These are phyloP conservation scores for Nemurella pictetii DNA, from an alignment of 2,888 invertebrate species.

Conservation along the genomic window DNA sequence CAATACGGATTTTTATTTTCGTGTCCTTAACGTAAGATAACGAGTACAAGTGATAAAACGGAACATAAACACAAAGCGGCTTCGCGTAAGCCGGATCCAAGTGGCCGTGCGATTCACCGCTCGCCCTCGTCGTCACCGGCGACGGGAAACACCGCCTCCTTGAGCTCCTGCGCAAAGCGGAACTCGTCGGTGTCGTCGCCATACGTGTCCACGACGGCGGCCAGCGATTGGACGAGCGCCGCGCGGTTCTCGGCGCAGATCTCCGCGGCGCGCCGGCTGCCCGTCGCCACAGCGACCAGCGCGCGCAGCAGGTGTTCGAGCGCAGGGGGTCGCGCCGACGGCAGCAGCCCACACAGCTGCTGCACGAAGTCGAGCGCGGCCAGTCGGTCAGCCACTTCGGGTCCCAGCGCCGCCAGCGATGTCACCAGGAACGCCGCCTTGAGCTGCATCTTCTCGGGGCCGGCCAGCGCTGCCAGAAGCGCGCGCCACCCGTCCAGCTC, in stretches of 20 bases:
- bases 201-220: constrained; percentile 47
- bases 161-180: not conserved
- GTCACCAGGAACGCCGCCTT: constrained; percentile 75
- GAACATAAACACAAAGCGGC: too few species aligned
- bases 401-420: constrained; percentile 59
- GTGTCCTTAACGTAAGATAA: too few species aligned
- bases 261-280: constrained; percentile 51
- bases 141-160: not conserved
- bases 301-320: constrained; percentile 59
- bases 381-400: constrained; percentile 41
- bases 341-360: constrained; percentile 42
- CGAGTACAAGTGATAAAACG: too few species aligned
- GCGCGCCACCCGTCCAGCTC: constrained; percentile 67
- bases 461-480: constrained; percentile 63
- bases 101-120: not conserved
- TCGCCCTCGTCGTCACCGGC: constrained; percentile 9
- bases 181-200: constrained; percentile 5
- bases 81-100: too few species aligned
- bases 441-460: constrained; percentile 61
- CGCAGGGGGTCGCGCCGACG: constrained; percentile 46
- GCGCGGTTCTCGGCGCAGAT: constrained; percentile 55
- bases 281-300: constrained; percentile 53
- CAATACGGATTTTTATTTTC: too few species aligned
- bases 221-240: constrained; percentile 51
- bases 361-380: constrained; percentile 44